Percentiles rank a stretch among this genome's conserved stretches.
These are phyloP conservation scores for Hepsetus odoe DNA, from an alignment of 2,113 vertebrate species.

Conservation along the genomic window DNA sequence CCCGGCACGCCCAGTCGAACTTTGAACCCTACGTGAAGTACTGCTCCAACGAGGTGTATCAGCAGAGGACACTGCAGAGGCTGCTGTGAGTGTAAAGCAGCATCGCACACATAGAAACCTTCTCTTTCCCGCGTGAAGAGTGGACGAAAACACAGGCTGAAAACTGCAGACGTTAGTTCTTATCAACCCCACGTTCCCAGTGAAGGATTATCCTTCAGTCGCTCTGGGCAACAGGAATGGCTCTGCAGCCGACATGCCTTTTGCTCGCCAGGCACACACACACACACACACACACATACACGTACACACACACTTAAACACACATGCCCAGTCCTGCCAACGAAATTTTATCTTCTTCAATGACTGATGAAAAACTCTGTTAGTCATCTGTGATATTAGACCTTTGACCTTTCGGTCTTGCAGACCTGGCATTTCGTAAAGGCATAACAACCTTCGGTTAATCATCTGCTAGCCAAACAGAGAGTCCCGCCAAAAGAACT, in stretches of 20 bases:
- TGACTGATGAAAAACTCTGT: not conserved
- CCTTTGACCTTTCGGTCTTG: conserved; percentile 1
- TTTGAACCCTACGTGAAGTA: conserved; percentile 96
- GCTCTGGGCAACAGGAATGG: too few relatives aligned
- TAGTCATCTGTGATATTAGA: not conserved
- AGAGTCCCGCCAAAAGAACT: not conserved
- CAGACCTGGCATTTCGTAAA: not conserved
- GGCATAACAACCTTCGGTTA: not conserved
- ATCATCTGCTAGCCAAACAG: not conserved
- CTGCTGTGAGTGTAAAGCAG: conserved; percentile 81
- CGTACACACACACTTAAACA: not conserved
- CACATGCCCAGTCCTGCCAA: not conserved
- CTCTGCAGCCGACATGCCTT: too few relatives aligned
- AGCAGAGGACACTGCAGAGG: conserved; percentile 92
- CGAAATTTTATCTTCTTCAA: not conserved
- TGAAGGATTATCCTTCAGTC: too few relatives aligned
- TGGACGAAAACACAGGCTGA: too few relatives aligned
- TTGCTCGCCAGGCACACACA: not conserved
- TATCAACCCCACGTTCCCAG: too few relatives aligned
- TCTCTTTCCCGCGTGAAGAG: not conserved
- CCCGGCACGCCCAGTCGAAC: conserved; percentile 81
- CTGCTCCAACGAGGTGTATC: conserved; percentile 97
- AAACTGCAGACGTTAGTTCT: too few relatives aligned
- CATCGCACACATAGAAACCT: not conserved
- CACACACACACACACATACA: not conserved